These are phyloP conservation scores for Coreoperca whiteheadi DNA, from an alignment of 2,113 vertebrate genomes.

Conservation along the genomic window DNA sequence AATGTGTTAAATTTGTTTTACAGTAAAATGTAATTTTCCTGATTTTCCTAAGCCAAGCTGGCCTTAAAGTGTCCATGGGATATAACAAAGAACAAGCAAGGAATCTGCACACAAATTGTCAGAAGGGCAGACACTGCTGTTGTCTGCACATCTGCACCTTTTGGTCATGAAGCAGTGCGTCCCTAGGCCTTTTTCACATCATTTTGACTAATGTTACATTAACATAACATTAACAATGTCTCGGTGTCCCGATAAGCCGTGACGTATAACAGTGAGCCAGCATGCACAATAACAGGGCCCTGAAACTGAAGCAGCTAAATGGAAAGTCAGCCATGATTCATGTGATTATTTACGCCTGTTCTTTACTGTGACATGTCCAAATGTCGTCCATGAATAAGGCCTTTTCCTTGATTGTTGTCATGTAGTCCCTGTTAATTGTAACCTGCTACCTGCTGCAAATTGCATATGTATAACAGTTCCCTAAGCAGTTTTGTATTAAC, in stretches of 20 bases:
- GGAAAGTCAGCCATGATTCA: neutral
- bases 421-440: neutral
- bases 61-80: neutral
- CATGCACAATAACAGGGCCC: neutral
- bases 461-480: neutral
- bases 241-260: rapidly evolving
- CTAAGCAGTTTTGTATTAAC: neutral
- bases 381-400: neutral
- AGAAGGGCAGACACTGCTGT: neutral
- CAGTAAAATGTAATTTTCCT: neutral
- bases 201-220: neutral
- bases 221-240: neutral
- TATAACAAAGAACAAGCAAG: neutral
- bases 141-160: neutral
- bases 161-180: neutral
- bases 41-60: neutral
- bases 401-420: neutral
- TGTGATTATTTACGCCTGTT: neutral
- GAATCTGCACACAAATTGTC: neutral
- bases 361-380: neutral
- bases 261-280: neutral
- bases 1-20: neutral
- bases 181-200: neutral
- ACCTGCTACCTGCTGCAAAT: neutral
- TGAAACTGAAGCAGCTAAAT: conserved; percentile 8